Evolutionary conservation across 2,113 vertebrate genomes (phyloP).

Genomic region (rabbit (Oryctolagus cuniculus)): mOryCun1.1 NC_091448.1:29589501-29590000

Average conservation of each 20-base stretch:
- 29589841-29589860: background rate
- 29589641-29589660: background rate
- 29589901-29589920: background rate
- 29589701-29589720: background rate
- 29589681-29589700: background rate
- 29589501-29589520: background rate
- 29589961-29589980: background rate
- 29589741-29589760: background rate
- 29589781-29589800: too few relatives aligned
- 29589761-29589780: too few relatives aligned
- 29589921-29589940: background rate
- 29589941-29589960: background rate
- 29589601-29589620: background rate
- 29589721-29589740: background rate
- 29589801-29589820: too few relatives aligned
- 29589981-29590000: background rate
- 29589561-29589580: background rate
- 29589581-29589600: background rate
- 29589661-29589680: background rate
- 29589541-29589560: background rate
- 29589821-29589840: too few relatives aligned
- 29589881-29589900: background rate
- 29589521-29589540: background rate
- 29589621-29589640: background rate
- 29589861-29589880: background rate